Base-by-base conservation (phyloP, 2,888 invertebrate species). In the Ceratothoa steindachneri region DNA sequence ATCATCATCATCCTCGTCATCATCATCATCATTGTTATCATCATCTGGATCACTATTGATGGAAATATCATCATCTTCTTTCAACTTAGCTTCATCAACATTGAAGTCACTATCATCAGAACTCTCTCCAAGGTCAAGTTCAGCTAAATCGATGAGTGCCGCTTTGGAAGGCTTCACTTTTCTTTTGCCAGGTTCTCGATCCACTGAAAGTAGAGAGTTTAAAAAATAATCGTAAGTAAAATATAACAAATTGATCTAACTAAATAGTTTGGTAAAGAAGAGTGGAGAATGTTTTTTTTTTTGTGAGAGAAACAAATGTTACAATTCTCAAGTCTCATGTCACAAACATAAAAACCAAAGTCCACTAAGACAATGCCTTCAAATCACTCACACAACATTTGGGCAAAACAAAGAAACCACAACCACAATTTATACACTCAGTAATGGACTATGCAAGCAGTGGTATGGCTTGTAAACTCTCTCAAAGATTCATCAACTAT, bases 61-160 rank as follows among this genome's bases (percentile, higher is more conserved):
- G 1, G 79, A 79, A 0, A 90, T 90, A 84, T 91, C 90, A 83
- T 91, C 90, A 83, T 91, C 92, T 79, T 91, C 91, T 81, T 91
- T 90, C 80, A 90, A 90, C 72, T 89, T 88, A 82, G 92, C 92
- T 84, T 93, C 93, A 84, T 93, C 93, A 75, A 93, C 93, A 71
- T 95, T 89, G 85, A 95, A 96, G 85, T 96, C 96, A 76, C 95
- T 95, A 85, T 96, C 96, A 83, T 96, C 95, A 0, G 94, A 94
- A 83, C 95, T 95, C 84, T 93, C 93, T 51, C 91, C 95, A 75
- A 66, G 67, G 27, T 79, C 76, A 30, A 80, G 67, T 29, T 79
- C 79, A 1, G 79, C 75, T n/a, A 80, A 71, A 52, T 80, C 80
- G 29, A 80, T 75, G 41, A 80, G 72, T 1, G 80, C 80, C 9